Percentiles rank a stretch among this genome's conserved stretches.
Conservation (phyloP, 2,797 vertebrate species). For the Sebastes itinus region DNA sequence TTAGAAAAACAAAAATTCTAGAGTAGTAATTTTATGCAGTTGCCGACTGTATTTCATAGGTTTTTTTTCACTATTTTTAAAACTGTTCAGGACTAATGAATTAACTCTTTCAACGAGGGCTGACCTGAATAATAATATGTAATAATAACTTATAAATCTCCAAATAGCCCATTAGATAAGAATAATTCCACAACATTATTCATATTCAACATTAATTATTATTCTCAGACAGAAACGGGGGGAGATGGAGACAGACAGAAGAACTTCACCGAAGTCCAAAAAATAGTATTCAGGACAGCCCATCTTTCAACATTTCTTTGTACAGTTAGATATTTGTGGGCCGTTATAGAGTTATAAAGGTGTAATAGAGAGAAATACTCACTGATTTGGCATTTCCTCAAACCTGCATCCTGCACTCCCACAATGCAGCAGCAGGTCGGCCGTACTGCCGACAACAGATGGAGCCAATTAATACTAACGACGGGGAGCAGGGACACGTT, state of each 20-base stretch:
- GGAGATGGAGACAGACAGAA: too few relatives aligned
- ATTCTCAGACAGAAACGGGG: too few relatives aligned
- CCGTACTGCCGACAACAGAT: slow-evolving; percentile 25
- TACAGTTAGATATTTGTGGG: background rate
- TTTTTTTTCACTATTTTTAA: background rate
- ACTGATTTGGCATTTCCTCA: background rate
- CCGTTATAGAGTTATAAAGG: background rate
- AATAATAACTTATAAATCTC: too few relatives aligned
- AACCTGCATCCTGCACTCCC: background rate
- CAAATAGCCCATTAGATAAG: too few relatives aligned
- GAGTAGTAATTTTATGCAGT: background rate
- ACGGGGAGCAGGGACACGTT: slow-evolving; percentile 20
- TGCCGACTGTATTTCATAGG: background rate
- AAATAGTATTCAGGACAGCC: too few relatives aligned
- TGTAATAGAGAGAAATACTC: background rate
- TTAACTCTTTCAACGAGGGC: background rate
- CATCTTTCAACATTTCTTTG: background rate
- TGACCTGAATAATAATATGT: too few relatives aligned
- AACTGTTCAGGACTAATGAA: background rate
- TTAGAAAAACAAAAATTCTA: background rate
- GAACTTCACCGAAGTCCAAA: too few relatives aligned
- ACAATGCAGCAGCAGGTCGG: slow-evolving; percentile 13
- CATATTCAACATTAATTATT: too few relatives aligned
- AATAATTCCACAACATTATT: too few relatives aligned
- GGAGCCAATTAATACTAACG: slow-evolving; percentile 39